Evolutionary conservation across 2,888 invertebrate species (phyloP).

Genomic region (Acleris cristana): DNA sequence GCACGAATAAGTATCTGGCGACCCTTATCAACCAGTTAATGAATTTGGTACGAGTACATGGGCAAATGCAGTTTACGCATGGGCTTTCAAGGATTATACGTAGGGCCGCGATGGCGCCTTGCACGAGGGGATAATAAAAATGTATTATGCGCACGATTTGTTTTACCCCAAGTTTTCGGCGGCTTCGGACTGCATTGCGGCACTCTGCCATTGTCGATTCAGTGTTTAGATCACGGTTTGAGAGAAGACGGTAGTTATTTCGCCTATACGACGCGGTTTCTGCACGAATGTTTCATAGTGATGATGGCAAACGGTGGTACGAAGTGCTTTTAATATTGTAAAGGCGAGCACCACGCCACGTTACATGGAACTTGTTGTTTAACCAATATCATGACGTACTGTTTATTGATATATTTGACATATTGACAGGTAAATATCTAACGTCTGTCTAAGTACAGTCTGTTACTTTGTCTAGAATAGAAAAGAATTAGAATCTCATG

Average conservation of each 20-base stretch:
- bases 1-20: too few relatives aligned
- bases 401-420: too few relatives aligned
- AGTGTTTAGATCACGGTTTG: neutral
- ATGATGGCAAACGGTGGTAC: neutral
- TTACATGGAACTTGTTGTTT: neutral
- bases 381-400: neutral
- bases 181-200: neutral
- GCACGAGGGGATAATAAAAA: neutral
- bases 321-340: neutral
- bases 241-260: constrained; percentile 40
- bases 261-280: neutral
- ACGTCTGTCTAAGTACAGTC: too few relatives aligned
- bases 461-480: too few relatives aligned
- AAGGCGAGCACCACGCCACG: neutral
- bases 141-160: neutral
- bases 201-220: neutral
- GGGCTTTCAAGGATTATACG: too few relatives aligned
- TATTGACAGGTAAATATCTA: too few relatives aligned
- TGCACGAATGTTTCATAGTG: neutral
- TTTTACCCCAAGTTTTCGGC: neutral
- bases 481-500: too few relatives aligned
- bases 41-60: too few relatives aligned
- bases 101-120: neutral
- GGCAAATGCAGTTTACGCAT: too few relatives aligned
- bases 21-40: too few relatives aligned